phyloP scores from a whole-genome alignment of 2,113 vertebrate genomes.

The Piprites chloris region DNA sequence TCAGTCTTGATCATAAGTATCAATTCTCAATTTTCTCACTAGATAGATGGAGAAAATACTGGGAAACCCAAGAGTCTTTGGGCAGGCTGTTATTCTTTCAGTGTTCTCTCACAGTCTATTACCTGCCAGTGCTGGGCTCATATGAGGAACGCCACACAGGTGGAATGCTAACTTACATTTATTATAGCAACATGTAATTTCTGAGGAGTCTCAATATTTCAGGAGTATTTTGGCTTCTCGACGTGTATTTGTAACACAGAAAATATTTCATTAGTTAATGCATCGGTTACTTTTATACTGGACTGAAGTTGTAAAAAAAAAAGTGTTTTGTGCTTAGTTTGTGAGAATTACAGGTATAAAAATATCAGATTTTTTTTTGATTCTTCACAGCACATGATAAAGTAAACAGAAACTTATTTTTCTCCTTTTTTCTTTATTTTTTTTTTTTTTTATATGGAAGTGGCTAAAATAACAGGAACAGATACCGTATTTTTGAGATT shows the following conservation, averaged over 20 bases:
- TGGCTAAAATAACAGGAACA: not conserved
- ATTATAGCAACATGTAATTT: not conserved
- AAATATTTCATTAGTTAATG: not conserved
- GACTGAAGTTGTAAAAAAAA: not conserved
- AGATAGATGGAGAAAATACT: not conserved
- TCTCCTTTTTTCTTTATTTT: no score
- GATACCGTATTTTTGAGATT: not conserved
- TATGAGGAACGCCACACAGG: not conserved
- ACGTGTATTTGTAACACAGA: not conserved
- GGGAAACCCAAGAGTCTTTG: not conserved
- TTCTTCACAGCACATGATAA: not conserved
- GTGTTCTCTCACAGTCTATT: not conserved
- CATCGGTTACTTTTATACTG: not conserved
- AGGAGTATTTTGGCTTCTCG: slow-evolving; percentile 18
- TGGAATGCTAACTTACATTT: not conserved
- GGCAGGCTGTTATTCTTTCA: not conserved
- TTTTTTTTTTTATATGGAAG: no score
- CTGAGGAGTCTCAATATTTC: not conserved
- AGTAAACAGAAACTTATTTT: not conserved
- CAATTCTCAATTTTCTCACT: not conserved
- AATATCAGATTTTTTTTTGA: not conserved
- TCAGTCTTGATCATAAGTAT: not conserved
- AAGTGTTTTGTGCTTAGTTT: not conserved
- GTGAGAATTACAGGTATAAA: not conserved
- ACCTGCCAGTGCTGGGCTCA: not conserved